Conservation (phyloP, 2,888 invertebrate genomes). For the Eurois occulta region DNA sequence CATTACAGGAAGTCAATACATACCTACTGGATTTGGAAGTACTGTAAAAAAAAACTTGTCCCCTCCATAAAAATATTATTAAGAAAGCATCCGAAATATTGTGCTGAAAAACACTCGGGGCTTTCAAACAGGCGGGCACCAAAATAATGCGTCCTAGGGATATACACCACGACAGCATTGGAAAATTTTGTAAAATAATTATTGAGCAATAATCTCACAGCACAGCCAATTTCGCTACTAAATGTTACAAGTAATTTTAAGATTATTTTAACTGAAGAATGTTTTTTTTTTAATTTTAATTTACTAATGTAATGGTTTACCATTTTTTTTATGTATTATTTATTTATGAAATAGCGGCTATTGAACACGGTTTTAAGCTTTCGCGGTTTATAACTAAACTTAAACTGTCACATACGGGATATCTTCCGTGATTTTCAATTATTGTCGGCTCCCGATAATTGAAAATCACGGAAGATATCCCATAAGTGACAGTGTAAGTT, state of each 20-base stretch:
- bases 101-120: no score
- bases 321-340: no score
- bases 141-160: not conserved
- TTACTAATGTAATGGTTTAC: not conserved
- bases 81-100: not conserved
- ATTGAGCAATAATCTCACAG: constrained; percentile 1
- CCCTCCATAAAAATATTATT: not conserved
- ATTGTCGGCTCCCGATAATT: no score
- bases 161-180: not conserved
- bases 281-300: not conserved
- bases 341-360: no score
- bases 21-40: no score
- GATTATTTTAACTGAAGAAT: not conserved
- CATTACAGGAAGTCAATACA: not conserved
- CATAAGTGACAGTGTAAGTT: no score
- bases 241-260: not conserved
- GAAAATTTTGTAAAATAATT: not conserved
- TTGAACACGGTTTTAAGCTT: no score
- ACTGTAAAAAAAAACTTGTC: not conserved
- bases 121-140: no score
- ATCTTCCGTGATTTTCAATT: no score
- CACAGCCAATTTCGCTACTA: not conserved
- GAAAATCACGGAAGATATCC: no score
- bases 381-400: no score
- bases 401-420: no score